Conservation (phyloP, 2,888 invertebrate species). For the Endomychus coccineus region DNA sequence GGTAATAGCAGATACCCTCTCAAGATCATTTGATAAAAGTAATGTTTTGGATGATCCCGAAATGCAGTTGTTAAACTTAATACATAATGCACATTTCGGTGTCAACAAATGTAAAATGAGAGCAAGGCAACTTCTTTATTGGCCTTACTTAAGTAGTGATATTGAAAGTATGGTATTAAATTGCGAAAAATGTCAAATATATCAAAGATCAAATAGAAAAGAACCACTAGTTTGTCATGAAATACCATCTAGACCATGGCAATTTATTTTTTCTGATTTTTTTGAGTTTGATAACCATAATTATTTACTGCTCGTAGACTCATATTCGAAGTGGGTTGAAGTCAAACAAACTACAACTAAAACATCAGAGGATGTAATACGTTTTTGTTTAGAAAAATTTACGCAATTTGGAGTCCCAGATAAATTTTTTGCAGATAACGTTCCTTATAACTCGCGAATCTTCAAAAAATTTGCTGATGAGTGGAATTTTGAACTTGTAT, state of each 20-base stretch:
- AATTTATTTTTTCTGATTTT: slow-evolving; percentile 31
- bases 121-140: slow-evolving; percentile 24
- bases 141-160: slow-evolving; percentile 22
- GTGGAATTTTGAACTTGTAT: slow-evolving; percentile 15
- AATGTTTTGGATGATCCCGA: slow-evolving; percentile 5
- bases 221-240: slow-evolving; percentile 25
- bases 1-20: slow-evolving; percentile 10
- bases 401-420: slow-evolving; percentile 13
- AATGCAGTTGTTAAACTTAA: slow-evolving; percentile 16
- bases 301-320: slow-evolving; percentile 9
- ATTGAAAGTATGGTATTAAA: slow-evolving; percentile 20
- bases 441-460: slow-evolving; percentile 9
- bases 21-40: slow-evolving; percentile 8
- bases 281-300: slow-evolving; percentile 21
- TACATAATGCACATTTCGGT: slow-evolving; percentile 27
- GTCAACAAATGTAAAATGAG: slow-evolving; percentile 26
- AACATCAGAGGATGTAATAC: slow-evolving; percentile 8
- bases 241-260: slow-evolving; percentile 26
- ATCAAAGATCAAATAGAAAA: slow-evolving; percentile 14
- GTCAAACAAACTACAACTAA: neutral
- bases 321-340: slow-evolving; percentile 13
- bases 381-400: slow-evolving; percentile 10
- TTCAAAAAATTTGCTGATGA: slow-evolving; percentile 13
- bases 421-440: slow-evolving; percentile 12
- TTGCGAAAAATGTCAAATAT: slow-evolving; percentile 21